Evolutionary conservation across 2,113 vertebrate genomes (phyloP).

Genomic region (Myotis davidii): DNA sequence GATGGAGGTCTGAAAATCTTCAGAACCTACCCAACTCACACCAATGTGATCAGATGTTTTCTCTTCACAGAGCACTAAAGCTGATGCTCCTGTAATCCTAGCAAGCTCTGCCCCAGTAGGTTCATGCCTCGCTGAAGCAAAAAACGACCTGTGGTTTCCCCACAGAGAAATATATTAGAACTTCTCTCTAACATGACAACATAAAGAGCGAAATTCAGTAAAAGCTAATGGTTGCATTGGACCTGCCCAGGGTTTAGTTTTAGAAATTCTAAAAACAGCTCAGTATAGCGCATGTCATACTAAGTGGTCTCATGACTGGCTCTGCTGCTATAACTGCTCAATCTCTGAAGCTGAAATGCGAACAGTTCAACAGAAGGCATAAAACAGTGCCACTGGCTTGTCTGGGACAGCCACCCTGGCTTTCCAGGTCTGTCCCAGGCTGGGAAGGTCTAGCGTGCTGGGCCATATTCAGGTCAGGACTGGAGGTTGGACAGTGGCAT

Average conservation of each 20-base stretch:
- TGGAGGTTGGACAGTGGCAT: background rate
- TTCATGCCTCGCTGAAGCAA: background rate
- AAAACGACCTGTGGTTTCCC: background rate
- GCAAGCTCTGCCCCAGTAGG: background rate
- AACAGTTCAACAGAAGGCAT: background rate
- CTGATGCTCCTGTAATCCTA: background rate
- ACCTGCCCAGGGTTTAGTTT: background rate
- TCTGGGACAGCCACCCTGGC: background rate
- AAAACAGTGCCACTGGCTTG: background rate
- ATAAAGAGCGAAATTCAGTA: background rate
- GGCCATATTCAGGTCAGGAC: background rate
- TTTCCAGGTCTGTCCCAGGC: background rate
- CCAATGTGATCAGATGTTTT: background rate
- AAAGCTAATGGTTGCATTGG: background rate
- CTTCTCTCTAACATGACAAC: background rate
- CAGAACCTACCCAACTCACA: conserved; percentile 5
- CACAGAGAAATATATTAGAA: background rate
- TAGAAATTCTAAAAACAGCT: conserved; percentile 23
- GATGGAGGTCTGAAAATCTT: background rate
- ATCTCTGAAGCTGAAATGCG: background rate
- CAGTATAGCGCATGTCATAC: background rate
- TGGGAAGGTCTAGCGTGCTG: background rate
- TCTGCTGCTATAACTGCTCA: background rate
- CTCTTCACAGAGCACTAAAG: background rate
- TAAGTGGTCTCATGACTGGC: background rate